Conservation (phyloP, 2,113 vertebrate genomes). For the Dunckerocampus dactyliophorus region DNA sequence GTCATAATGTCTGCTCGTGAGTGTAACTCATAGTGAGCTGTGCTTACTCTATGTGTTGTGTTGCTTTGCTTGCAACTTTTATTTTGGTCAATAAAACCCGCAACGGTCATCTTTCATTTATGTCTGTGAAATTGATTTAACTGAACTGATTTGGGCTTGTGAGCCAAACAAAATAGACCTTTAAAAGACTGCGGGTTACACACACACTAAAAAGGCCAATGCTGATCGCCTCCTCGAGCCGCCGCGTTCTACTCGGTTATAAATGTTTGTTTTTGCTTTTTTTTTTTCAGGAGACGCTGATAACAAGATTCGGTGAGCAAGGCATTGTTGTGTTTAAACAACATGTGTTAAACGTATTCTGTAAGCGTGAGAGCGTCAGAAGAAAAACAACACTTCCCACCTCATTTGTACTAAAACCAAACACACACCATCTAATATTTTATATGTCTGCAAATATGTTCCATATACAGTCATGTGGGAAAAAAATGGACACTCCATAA, state of each 20-base stretch:
- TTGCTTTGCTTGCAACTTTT: neutral
- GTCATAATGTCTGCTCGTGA: neutral
- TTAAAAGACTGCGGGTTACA: neutral
- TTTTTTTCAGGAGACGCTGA: neutral
- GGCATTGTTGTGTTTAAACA: neutral
- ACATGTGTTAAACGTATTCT: too few species aligned
- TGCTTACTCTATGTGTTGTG: neutral
- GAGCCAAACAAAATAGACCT: conserved; percentile 2
- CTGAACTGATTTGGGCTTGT: conserved; percentile 3
- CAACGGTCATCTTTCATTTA: conserved; percentile 3
- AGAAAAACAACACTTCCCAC: too few species aligned
- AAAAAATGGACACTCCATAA: too few species aligned
- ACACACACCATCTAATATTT: too few species aligned
- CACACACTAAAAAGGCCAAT: neutral
- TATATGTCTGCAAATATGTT: too few species aligned
- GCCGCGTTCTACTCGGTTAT: neutral
- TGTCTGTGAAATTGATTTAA: conserved; percentile 10
- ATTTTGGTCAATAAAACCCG: conserved; percentile 1
- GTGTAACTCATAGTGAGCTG: neutral
- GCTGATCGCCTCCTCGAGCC: neutral
- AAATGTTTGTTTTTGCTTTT: neutral
- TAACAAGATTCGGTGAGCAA: neutral
- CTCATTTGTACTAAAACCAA: too few species aligned
- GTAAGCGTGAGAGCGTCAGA: too few species aligned
- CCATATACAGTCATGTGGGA: too few species aligned